A percentile compares a stretch with the other conserved stretches of the same genome.
phyloP scores from a whole-genome alignment of 2,888 invertebrate genomes.

The Adineta ricciae region DNA sequence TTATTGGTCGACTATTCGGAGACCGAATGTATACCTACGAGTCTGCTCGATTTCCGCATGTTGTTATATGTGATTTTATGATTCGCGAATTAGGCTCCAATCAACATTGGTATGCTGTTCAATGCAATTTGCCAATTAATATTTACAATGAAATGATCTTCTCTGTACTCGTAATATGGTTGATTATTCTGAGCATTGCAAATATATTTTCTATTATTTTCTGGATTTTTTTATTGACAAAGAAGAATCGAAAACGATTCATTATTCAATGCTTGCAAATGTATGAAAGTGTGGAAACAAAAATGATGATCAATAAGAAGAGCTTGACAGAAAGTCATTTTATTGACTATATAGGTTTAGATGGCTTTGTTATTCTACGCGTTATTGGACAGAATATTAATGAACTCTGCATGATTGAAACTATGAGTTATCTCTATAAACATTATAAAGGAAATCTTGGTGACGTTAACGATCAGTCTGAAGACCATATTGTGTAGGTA shows the following conservation, averaged over 20 bases:
- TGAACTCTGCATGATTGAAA: conserved; percentile 31
- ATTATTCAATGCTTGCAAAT: too few relatives aligned
- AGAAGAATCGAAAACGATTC: too few relatives aligned
- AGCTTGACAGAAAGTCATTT: conserved; percentile 25
- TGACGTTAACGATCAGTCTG: too few relatives aligned
- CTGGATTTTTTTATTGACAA: too few relatives aligned
- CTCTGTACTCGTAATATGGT: not conserved
- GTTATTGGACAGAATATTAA: conserved; percentile 30
- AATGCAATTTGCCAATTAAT: not conserved
- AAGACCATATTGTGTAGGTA: too few relatives aligned
- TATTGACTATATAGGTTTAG: conserved; percentile 26
- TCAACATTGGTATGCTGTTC: not conserved
- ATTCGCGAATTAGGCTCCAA: not conserved
- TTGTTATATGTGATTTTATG: not conserved
- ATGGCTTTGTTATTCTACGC: conserved; percentile 29
- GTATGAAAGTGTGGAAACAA: too few relatives aligned
- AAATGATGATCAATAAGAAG: too few relatives aligned
- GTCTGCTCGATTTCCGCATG: not conserved
- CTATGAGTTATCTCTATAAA: too few relatives aligned
- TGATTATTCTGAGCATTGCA: not conserved
- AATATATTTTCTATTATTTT: too few relatives aligned
- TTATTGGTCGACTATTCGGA: too few relatives aligned
- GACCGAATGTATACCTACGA: too few relatives aligned
- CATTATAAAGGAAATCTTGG: too few relatives aligned
- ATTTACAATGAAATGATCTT: not conserved